A percentile compares a stretch with the other conserved stretches of the same genome.
These are phyloP conservation scores for Spatula clypeata DNA, from an alignment of 2,797 vertebrate genomes.

Conservation along the genomic window DNA sequence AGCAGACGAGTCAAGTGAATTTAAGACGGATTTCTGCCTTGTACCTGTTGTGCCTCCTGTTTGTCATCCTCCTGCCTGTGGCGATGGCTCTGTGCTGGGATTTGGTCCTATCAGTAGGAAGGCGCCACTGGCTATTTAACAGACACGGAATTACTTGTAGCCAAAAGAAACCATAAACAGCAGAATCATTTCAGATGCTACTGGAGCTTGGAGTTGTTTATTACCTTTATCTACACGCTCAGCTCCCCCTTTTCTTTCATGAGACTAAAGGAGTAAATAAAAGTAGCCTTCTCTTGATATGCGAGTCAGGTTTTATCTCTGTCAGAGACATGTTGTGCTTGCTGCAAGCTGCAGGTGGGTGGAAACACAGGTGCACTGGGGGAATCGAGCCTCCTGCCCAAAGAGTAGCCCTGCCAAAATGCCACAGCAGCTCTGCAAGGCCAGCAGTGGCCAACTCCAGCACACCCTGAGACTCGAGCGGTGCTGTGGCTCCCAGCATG, in stretches of 20 bases:
- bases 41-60: background rate
- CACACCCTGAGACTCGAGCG: fast-evolving
- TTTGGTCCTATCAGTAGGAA: background rate
- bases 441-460: background rate
- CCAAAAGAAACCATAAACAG: constrained; percentile 52
- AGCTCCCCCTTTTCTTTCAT: background rate
- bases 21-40: background rate
- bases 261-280: background rate
- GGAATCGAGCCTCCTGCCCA: background rate
- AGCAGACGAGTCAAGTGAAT: background rate
- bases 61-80: constrained; percentile 22
- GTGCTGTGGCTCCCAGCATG: fast-evolving
- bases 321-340: background rate
- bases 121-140: background rate
- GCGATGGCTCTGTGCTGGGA: background rate
- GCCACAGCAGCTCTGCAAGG: fast-evolving
- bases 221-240: constrained; percentile 35
- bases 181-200: constrained; percentile 7
- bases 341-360: background rate
- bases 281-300: background rate
- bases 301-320: constrained; percentile 17
- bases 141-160: background rate
- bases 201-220: constrained; percentile 39
- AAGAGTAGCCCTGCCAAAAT: background rate
- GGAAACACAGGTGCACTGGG: background rate